A percentile compares a stretch with the other conserved stretches of the same genome.
Conservation (phyloP, 2,888 invertebrate species). For the Rotaria magnacalcarata region DNA sequence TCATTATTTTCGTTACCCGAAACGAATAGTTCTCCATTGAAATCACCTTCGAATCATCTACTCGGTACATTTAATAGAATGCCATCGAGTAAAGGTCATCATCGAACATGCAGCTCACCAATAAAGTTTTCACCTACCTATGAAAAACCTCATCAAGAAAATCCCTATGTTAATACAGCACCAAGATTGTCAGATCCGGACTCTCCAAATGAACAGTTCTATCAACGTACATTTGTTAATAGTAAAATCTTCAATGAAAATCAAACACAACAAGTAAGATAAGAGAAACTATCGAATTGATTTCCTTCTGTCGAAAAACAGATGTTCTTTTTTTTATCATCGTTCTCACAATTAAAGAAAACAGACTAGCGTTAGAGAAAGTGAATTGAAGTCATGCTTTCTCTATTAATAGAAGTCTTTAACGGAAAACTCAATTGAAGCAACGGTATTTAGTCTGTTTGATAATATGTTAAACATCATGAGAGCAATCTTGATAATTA, state of each 20-base stretch:
- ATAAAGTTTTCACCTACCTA: background rate
- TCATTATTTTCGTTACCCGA: background rate
- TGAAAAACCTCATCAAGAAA: background rate
- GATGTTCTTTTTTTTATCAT: too few species aligned
- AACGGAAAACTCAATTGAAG: too few species aligned
- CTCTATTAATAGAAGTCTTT: too few species aligned
- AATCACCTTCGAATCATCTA: background rate
- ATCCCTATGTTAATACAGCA: background rate
- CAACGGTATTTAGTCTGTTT: too few species aligned
- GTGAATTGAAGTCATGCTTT: too few species aligned
- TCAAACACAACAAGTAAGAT: background rate
- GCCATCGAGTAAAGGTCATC: background rate
- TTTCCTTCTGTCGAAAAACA: too few species aligned
- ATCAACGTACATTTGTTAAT: slow-evolving; percentile 11
- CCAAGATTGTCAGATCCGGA: background rate
- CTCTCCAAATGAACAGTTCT: background rate
- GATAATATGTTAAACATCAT: too few species aligned
- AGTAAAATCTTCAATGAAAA: background rate
- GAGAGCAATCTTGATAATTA: too few species aligned
- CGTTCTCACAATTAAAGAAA: too few species aligned
- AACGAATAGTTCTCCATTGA: background rate
- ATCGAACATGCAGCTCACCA: slow-evolving; percentile 6
- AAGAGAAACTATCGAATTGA: too few species aligned
- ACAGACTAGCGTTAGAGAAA: too few species aligned
- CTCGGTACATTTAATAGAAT: background rate